Evolutionary conservation across 53 echinoderm and acorn worm species (phyloP).

Genomic region (Antedon mediterranea): DNA sequence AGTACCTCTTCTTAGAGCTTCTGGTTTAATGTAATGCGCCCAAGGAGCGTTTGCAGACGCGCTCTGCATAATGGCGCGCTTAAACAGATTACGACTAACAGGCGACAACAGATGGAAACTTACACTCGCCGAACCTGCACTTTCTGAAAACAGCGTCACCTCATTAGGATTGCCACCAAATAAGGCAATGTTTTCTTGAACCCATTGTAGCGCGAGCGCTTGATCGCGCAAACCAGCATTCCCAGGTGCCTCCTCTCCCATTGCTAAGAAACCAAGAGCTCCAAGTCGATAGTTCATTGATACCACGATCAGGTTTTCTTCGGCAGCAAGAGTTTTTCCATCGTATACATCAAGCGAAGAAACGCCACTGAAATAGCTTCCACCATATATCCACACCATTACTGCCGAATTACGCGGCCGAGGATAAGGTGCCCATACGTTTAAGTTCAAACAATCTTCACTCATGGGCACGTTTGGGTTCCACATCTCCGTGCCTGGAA

Average conservation of each 20-base stretch:
- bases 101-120: slow-evolving; percentile 34
- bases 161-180: slow-evolving; percentile 33
- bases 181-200: slow-evolving; percentile 23
- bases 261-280: background rate
- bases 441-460: slow-evolving; percentile 38
- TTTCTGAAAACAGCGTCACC: slow-evolving; percentile 33
- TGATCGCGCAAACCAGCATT: slow-evolving; percentile 33
- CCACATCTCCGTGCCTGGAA: slow-evolving; percentile 31
- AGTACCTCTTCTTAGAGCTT: slow-evolving; percentile 8
- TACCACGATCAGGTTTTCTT: slow-evolving; percentile 1
- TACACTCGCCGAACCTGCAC: slow-evolving; percentile 34
- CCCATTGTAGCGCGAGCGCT: slow-evolving; percentile 30
- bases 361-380: background rate
- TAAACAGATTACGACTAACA: slow-evolving; percentile 15
- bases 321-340: background rate
- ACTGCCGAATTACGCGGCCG: background rate
- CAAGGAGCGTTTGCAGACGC: slow-evolving; percentile 23
- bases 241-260: slow-evolving; percentile 19
- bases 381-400: slow-evolving; percentile 7
- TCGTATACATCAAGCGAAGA: background rate
- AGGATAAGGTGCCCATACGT: slow-evolving; percentile 36
- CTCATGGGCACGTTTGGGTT: slow-evolving; percentile 26
- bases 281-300: slow-evolving; percentile 6
- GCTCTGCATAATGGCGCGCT: slow-evolving; percentile 20
- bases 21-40: slow-evolving; percentile 29